phyloP scores from a whole-genome alignment of 1,140 invertebrate genomes.

The Zeugodacus cucurbitae region DNA sequence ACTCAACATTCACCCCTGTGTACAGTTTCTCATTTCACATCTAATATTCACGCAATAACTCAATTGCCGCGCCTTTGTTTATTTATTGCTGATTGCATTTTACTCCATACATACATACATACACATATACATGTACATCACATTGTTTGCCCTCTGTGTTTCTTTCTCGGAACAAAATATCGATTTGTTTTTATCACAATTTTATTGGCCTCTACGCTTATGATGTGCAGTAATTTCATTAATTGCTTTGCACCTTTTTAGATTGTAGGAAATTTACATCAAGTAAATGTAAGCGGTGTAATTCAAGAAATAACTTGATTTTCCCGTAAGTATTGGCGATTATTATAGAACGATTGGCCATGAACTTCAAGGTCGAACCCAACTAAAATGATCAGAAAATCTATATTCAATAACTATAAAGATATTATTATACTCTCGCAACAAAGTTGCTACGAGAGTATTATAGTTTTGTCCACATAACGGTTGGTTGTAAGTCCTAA shows the following conservation, averaged over 20 bases:
- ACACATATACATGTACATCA: not conserved
- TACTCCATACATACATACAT: not conserved
- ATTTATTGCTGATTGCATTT: constrained; percentile 18
- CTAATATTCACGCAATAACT: not conserved
- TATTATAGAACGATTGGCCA: no score
- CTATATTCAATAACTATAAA: no score
- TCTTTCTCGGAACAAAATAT: not conserved
- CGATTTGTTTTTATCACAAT: not conserved
- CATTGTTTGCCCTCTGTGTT: not conserved
- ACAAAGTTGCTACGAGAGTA: no score
- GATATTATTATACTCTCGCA: no score
- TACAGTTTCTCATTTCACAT: not conserved
- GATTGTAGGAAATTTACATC: not conserved
- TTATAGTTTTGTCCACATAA: no score
- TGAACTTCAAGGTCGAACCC: no score
- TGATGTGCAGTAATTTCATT: not conserved
- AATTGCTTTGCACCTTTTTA: not conserved
- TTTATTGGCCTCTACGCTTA: not conserved
- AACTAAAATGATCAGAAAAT: no score
- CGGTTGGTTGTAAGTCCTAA: no score
- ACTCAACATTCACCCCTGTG: not conserved
- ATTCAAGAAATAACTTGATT: no score
- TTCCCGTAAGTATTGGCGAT: no score
- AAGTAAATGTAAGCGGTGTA: no score
- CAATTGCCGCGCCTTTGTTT: not conserved